Conservation (phyloP, 2,888 invertebrate genomes). For the Boloria selene region DNA sequence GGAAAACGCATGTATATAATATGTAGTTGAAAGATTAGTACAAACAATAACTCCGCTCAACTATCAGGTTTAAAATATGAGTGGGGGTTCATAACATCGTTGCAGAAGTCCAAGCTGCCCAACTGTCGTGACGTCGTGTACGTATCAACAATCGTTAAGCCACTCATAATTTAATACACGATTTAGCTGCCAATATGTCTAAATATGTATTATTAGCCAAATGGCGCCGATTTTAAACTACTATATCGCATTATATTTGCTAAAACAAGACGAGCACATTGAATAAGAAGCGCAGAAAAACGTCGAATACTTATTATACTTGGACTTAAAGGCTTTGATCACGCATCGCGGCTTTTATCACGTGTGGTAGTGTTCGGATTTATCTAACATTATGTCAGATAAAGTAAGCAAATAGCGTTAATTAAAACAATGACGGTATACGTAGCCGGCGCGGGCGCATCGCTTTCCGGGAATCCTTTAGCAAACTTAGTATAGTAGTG, state of each 20-base stretch:
- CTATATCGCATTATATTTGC: not conserved
- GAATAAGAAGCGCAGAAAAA: too few relatives aligned
- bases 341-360: slow-evolving; percentile 5
- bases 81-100: too few relatives aligned
- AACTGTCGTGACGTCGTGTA: too few relatives aligned
- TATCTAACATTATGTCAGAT: not conserved
- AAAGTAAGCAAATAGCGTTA: slow-evolving; percentile 13
- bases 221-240: slow-evolving; percentile 24
- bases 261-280: not conserved
- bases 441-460: not conserved
- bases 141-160: slow-evolving; percentile 10
- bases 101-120: too few relatives aligned
- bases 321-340: not conserved
- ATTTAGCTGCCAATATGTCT: slow-evolving; percentile 30
- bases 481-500: not conserved
- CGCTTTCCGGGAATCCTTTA: slow-evolving; percentile 15
- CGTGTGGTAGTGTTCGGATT: not conserved
- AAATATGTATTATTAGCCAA: slow-evolving; percentile 25
- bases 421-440: slow-evolving; percentile 11
- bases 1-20: too few relatives aligned
- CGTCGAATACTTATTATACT: too few relatives aligned
- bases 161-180: slow-evolving; percentile 28
- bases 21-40: too few relatives aligned
- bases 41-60: too few relatives aligned
- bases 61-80: too few relatives aligned